Evolutionary conservation across 2,113 vertebrate species (phyloP), one percentile per base, ranked within the genome.

Genomic region (Mobula hypostoma): DNA sequence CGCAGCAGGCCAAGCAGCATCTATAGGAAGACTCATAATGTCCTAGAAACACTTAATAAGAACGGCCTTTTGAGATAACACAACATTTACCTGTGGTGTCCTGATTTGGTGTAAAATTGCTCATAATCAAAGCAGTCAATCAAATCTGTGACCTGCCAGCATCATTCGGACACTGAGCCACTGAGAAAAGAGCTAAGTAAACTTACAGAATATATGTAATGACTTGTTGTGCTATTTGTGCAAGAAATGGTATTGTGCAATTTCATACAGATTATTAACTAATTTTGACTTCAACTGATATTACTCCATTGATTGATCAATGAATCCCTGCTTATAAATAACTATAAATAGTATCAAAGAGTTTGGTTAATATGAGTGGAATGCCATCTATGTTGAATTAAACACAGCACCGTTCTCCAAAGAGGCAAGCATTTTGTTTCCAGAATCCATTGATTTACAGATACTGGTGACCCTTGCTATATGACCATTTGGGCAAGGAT

Each of bases 31-130:
- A n/a, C 96, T 96, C 95, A 95, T 95, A 96, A 95, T 96, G 96
- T 96, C 96, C 96, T 95, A 95, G 95, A 95, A 96, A 95, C 95
- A 96, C 95, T 95, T 94, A 96, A 95, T 94, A 96, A 95, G 95
- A 94, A 94, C 93, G 95, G 95, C 95, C 95, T 96, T 95, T 95
- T 95, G 12, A 95, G 94, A 95, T 95, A 94, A 95, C 96, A 96
- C 96, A 95, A 88, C 92, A 36, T 94, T 78, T 95, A 90, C 94
- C 96, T 95, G 95, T 94, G 95, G 1, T 95, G 94, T 96, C 95
- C 95, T 95, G 94, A 95, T 94, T 95, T 0, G 68, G 96, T 96
- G 95, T 96, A 96, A 96, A 95, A 95, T 96, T 96, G 95, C 96
- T 95, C 95, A 95, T 95, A 95, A 95, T 70, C 94, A 94, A 94